Percentiles rank a stretch among this genome's conserved stretches.
Conservation (phyloP, 2,888 invertebrate genomes). For the Ennomos quercinarius region DNA sequence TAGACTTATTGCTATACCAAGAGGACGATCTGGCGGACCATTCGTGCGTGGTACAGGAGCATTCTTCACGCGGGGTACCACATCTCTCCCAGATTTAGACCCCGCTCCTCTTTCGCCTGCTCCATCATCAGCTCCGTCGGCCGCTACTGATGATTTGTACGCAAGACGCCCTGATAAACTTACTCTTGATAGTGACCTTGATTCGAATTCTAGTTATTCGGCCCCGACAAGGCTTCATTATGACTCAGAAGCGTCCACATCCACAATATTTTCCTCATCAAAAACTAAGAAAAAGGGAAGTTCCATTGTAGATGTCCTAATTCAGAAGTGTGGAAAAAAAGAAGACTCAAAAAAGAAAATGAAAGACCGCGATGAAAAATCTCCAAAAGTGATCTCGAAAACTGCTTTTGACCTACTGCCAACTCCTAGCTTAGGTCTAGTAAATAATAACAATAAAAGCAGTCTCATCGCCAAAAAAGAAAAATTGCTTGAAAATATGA, state of each 20-base stretch:
- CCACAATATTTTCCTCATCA: constrained; percentile 87
- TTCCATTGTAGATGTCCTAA: constrained; percentile 88
- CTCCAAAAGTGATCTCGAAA: constrained; percentile 85
- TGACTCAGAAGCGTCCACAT: constrained; percentile 89
- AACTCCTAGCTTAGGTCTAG: constrained; percentile 86
- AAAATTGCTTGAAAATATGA: constrained; percentile 84
- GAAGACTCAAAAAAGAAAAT: constrained; percentile 83
- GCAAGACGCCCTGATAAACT: constrained; percentile 76
- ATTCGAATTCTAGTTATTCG: constrained; percentile 88
- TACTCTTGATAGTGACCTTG: constrained; percentile 87
- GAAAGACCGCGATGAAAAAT: constrained; percentile 84
- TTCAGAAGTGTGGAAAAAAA: constrained; percentile 87
- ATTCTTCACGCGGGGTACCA: constrained; percentile 87
- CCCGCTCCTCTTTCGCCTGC: constrained; percentile 90
- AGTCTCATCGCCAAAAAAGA: constrained; percentile 74
- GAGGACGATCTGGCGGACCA: constrained; percentile 86
- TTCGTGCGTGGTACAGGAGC: constrained; percentile 64
- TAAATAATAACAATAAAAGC: constrained; percentile 73
- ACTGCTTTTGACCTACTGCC: constrained; percentile 85
- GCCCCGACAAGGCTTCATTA: constrained; percentile 84
- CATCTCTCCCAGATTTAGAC: constrained; percentile 92
- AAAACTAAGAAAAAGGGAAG: constrained; percentile 77
- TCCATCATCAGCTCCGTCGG: constrained; percentile 86
- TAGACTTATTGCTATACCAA: constrained; percentile 91
- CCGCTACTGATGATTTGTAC: constrained; percentile 84